phyloP scores from a whole-genome alignment of 2,797 vertebrate genomes.

The Rhyacichthys aspro region DNA sequence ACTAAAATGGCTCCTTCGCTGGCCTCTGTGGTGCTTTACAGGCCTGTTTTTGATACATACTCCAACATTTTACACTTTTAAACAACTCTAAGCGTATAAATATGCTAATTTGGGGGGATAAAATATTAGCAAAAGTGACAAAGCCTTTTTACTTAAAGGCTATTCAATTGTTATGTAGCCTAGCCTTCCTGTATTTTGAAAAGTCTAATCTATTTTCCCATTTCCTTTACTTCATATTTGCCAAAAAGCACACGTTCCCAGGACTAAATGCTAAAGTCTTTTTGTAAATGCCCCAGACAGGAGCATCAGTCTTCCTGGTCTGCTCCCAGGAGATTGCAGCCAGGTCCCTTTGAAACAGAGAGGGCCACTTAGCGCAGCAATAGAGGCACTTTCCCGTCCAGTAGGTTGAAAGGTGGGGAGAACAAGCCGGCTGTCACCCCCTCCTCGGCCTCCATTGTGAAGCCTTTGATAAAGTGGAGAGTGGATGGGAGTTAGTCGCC shows the following conservation, averaged over 20 bases:
- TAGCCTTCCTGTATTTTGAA: too few relatives aligned
- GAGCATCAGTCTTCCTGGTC: conserved; percentile 35
- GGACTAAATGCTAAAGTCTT: background rate
- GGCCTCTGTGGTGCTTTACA: too few relatives aligned
- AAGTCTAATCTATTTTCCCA: too few relatives aligned
- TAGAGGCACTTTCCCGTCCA: conserved; percentile 56
- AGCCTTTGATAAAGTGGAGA: conserved; percentile 68
- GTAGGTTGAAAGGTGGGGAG: conserved; percentile 65
- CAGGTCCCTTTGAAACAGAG: conserved; percentile 51
- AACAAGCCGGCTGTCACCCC: conserved; percentile 72
- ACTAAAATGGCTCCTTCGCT: too few relatives aligned
- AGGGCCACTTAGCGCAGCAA: conserved; percentile 71
- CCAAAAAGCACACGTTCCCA: conserved; percentile 25
- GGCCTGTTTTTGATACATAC: too few relatives aligned
- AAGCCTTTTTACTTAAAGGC: too few relatives aligned
- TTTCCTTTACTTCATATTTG: background rate
- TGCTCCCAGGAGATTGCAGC: conserved; percentile 54
- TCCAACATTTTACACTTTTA: too few relatives aligned
- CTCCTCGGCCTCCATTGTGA: conserved; percentile 58
- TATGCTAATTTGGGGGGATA: too few relatives aligned
- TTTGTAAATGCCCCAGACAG: conserved; percentile 32
- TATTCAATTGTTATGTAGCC: too few relatives aligned
- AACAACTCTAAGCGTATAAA: too few relatives aligned
- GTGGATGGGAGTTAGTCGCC: conserved; percentile 61
- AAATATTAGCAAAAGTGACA: too few relatives aligned